Evolutionary conservation across 2,797 vertebrate genomes (phyloP).

Genomic region (Epinephelus malabaricus): DNA sequence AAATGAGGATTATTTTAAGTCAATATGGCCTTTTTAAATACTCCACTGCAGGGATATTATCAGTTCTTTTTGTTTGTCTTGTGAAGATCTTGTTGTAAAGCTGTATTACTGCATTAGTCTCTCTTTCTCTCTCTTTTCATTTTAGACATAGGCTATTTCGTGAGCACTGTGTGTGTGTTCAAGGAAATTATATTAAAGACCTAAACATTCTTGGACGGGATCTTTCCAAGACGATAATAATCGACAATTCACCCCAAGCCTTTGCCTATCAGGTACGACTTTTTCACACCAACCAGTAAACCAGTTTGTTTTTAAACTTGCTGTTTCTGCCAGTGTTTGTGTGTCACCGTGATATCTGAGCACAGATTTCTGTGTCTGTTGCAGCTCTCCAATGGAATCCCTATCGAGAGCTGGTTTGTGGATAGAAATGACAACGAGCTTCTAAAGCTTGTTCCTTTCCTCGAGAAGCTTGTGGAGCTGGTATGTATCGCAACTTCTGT

Average conservation of each 20-base stretch:
- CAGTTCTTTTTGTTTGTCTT: not conserved
- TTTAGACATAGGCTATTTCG: slow-evolving; percentile 96
- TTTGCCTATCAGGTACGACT: slow-evolving; percentile 96
- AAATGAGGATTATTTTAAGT: not conserved
- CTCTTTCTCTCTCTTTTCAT: slow-evolving; percentile 4
- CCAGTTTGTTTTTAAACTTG: too few species aligned
- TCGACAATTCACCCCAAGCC: slow-evolving; percentile 99
- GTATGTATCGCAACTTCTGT: slow-evolving; percentile 76
- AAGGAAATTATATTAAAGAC: slow-evolving; percentile 99
- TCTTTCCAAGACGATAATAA: slow-evolving; percentile 99
- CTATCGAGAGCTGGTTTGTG: slow-evolving; percentile 99
- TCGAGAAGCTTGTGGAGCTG: slow-evolving; percentile 99
- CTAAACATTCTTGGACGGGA: slow-evolving; percentile 98
- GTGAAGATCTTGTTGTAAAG: not conserved
- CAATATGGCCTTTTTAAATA: not conserved
- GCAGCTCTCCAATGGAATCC: slow-evolving; percentile 98
- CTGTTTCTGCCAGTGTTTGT: not conserved
- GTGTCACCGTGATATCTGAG: not conserved
- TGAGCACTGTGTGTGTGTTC: slow-evolving; percentile 98
- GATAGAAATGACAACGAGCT: slow-evolving; percentile 99
- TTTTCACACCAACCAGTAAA: not conserved
- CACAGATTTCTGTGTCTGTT: slow-evolving; percentile 10
- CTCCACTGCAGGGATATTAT: too few species aligned
- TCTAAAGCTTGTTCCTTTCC: slow-evolving; percentile 97
- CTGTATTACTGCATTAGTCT: not conserved